Percentiles rank a stretch among this genome's conserved stretches.
Evolutionary conservation across 2,888 invertebrate genomes (phyloP).

Genomic region (Eilema griseolum): DNA sequence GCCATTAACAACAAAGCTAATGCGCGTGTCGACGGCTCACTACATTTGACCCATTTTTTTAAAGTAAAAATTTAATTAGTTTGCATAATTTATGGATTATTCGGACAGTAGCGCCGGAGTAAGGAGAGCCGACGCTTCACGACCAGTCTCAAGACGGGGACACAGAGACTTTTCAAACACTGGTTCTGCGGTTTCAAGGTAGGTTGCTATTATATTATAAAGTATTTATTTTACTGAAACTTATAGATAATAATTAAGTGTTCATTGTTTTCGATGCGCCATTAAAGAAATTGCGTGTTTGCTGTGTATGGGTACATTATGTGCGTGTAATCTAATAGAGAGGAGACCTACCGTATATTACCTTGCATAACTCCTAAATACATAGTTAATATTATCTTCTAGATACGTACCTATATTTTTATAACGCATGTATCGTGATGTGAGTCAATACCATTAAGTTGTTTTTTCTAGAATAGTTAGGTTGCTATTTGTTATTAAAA

Average conservation of each 20-base stretch:
- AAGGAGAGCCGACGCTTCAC: slow-evolving; percentile 66
- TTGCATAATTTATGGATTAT: slow-evolving; percentile 76
- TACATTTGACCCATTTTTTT: slow-evolving; percentile 57
- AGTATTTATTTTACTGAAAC: background rate
- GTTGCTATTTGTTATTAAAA: too few relatives aligned
- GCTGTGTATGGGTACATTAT: too few relatives aligned
- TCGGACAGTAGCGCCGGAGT: slow-evolving; percentile 72
- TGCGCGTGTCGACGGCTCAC: slow-evolving; percentile 67
- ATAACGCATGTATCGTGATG: too few relatives aligned
- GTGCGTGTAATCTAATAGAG: background rate
- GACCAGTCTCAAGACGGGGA: slow-evolving; percentile 79
- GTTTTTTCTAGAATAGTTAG: too few relatives aligned
- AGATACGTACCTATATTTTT: too few relatives aligned
- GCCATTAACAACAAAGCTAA: slow-evolving; percentile 66
- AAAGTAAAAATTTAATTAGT: slow-evolving; percentile 60
- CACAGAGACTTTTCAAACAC: slow-evolving; percentile 75
- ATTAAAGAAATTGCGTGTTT: background rate
- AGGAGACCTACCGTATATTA: too few relatives aligned
- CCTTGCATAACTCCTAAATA: too few relatives aligned
- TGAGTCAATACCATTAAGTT: too few relatives aligned
- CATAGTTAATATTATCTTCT: too few relatives aligned
- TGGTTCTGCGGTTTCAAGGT: slow-evolving; percentile 75
- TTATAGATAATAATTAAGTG: background rate
- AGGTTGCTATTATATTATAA: slow-evolving; percentile 16
- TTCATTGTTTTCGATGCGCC: background rate